A percentile compares a stretch with the other conserved stretches of the same genome.
Conservation (phyloP, 2,888 invertebrate genomes). For the Homarus gammarus region DNA sequence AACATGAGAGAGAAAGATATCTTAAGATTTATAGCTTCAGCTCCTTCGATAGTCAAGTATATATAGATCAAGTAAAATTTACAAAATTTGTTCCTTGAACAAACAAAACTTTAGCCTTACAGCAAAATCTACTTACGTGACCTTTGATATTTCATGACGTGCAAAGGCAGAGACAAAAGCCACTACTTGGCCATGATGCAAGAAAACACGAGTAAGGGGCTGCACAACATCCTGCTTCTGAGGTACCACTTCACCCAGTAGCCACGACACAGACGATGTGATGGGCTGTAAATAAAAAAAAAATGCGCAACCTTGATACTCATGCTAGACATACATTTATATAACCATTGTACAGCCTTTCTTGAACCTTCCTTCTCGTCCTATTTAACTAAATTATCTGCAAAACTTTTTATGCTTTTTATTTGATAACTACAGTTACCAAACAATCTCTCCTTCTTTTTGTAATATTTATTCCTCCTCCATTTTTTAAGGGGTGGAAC, state of each 20-base stretch:
- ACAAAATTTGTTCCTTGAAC: neutral
- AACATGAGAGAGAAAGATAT: too few relatives aligned
- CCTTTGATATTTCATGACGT: slow-evolving; percentile 92
- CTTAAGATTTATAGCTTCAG: neutral
- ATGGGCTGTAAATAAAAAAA: slow-evolving; percentile 83
- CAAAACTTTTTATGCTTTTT: too few relatives aligned
- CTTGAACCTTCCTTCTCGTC: too few relatives aligned
- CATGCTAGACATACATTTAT: neutral
- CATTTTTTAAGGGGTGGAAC: too few relatives aligned
- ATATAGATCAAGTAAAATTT: neutral
- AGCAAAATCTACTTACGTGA: slow-evolving; percentile 85
- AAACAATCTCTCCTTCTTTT: too few relatives aligned
- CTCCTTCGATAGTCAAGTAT: too few relatives aligned
- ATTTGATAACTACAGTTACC: too few relatives aligned
- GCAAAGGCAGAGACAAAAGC: slow-evolving; percentile 90
- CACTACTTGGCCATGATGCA: slow-evolving; percentile 91
- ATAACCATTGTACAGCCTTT: too few relatives aligned
- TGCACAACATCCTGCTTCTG: slow-evolving; percentile 94
- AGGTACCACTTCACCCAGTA: slow-evolving; percentile 91
- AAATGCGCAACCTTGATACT: neutral
- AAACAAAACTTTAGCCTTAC: neutral
- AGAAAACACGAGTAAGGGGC: slow-evolving; percentile 91
- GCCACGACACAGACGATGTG: slow-evolving; percentile 89
- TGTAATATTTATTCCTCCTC: too few relatives aligned
- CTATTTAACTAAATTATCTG: too few relatives aligned